Evolutionary conservation across 2,888 invertebrate genomes (phyloP).

Genomic region (Acleris laterana): DNA sequence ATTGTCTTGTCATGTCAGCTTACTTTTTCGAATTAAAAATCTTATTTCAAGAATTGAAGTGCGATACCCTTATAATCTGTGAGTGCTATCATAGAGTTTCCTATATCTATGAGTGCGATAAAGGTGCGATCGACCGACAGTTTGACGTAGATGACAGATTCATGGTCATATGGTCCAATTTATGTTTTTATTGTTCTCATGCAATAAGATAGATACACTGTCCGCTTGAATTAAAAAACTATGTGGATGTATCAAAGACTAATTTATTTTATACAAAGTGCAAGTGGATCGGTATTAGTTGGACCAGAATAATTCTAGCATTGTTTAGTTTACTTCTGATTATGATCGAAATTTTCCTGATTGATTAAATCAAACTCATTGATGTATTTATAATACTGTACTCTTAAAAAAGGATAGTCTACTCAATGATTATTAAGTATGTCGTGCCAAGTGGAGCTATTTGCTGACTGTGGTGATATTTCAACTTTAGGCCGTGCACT

Average conservation of each 20-base stretch:
- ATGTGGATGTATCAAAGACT: too few species aligned
- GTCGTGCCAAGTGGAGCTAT: constrained; percentile 86
- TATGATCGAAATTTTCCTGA: background rate
- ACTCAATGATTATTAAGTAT: constrained; percentile 46
- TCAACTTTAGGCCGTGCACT: constrained; percentile 83
- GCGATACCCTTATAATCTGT: too few species aligned
- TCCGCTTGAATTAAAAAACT: too few species aligned
- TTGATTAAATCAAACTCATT: background rate
- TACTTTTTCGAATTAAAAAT: too few species aligned
- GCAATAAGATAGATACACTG: too few species aligned
- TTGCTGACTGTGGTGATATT: constrained; percentile 86
- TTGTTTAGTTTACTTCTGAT: constrained; percentile 1
- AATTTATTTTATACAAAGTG: too few species aligned
- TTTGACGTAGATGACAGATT: background rate
- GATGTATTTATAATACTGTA: background rate
- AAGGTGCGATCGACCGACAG: background rate
- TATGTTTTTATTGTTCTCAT: background rate
- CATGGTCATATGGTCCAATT: background rate
- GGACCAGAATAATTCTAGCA: background rate
- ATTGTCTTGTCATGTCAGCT: too few species aligned
- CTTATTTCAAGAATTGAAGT: too few species aligned
- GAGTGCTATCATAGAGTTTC: too few species aligned
- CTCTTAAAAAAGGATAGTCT: background rate
- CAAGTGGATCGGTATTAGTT: background rate
- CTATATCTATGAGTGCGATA: too few species aligned